Conservation (phyloP, 2,113 vertebrate species). For the Chrysochloris asiatica region DNA sequence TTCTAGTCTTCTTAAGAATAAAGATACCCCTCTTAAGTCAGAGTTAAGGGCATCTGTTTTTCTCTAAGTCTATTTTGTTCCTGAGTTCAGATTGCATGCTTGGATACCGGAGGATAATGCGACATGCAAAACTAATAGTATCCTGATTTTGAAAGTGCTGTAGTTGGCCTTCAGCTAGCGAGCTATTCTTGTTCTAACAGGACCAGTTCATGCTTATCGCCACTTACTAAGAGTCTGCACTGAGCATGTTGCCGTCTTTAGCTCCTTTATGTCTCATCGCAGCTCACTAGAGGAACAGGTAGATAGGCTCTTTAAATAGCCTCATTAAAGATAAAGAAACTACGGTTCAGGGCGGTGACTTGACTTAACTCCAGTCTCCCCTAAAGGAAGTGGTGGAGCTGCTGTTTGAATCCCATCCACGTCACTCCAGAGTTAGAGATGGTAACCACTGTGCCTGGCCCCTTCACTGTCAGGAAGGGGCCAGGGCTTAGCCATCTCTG, state of each 20-base stretch:
- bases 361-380: not conserved
- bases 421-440: not conserved
- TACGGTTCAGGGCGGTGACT: not conserved
- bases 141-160: not conserved
- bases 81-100: not conserved
- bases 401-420: not conserved
- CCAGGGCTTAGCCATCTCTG: not conserved
- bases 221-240: not conserved
- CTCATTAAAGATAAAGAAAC: not conserved
- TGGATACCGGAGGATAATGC: not conserved
- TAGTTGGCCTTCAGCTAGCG: not conserved
- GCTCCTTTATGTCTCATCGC: not conserved
- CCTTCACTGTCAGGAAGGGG: not conserved
- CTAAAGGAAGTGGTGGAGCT: not conserved
- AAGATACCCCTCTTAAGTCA: not conserved
- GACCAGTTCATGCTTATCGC: not conserved
- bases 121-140: not conserved
- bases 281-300: not conserved
- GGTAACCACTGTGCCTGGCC: too few relatives aligned
- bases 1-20: not conserved
- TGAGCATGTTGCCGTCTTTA: not conserved
- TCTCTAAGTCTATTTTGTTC: not conserved
- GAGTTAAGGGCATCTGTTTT: not conserved
- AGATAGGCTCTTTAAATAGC: not conserved
- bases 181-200: not conserved